These are phyloP conservation scores for Drosophila prostipennis DNA, from an alignment of 2,888 invertebrate genomes.

Conservation along the genomic window DNA sequence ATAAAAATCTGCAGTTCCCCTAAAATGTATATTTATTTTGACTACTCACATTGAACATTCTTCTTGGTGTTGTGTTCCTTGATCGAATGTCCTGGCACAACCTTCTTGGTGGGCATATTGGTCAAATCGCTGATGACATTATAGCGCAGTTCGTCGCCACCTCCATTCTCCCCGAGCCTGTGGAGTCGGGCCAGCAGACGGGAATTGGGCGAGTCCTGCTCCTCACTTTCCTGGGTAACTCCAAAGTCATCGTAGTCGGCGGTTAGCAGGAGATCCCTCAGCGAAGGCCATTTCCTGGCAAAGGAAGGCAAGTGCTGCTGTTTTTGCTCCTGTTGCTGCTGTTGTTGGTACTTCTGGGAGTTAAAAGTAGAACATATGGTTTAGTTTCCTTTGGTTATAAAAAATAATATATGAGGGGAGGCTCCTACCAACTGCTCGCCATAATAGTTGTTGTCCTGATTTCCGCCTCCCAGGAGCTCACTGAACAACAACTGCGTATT, in stretches of 20 bases:
- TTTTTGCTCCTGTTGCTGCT: constrained; percentile 42
- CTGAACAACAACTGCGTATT: constrained; percentile 62
- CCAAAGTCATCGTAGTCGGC: constrained; percentile 74
- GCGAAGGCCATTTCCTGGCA: constrained; percentile 76
- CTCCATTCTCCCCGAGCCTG: constrained; percentile 50
- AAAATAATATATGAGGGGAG: no score
- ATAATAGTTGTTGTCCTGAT: constrained; percentile 61
- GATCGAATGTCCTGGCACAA: constrained; percentile 41
- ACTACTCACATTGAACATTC: constrained; percentile 82
- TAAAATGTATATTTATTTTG: neutral
- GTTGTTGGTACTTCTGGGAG: constrained; percentile 42
- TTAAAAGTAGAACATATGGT: neutral
- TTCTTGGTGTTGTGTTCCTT: constrained; percentile 82
- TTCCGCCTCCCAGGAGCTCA: constrained; percentile 57
- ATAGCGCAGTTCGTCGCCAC: constrained; percentile 43
- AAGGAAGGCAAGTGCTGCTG: constrained; percentile 54
- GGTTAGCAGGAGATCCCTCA: constrained; percentile 72
- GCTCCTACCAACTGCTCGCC: constrained; percentile 61
- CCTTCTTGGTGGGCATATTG: constrained; percentile 67
- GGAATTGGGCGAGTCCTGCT: constrained; percentile 41
- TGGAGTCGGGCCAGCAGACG: constrained; percentile 69
- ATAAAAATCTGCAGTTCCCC: neutral
- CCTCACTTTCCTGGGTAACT: constrained; percentile 43
- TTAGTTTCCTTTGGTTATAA: constrained; percentile 5
- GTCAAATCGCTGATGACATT: constrained; percentile 52